These are phyloP conservation scores for Sebastes steindachneri DNA, from an alignment of 2,797 vertebrate species.

Conservation along the genomic window DNA sequence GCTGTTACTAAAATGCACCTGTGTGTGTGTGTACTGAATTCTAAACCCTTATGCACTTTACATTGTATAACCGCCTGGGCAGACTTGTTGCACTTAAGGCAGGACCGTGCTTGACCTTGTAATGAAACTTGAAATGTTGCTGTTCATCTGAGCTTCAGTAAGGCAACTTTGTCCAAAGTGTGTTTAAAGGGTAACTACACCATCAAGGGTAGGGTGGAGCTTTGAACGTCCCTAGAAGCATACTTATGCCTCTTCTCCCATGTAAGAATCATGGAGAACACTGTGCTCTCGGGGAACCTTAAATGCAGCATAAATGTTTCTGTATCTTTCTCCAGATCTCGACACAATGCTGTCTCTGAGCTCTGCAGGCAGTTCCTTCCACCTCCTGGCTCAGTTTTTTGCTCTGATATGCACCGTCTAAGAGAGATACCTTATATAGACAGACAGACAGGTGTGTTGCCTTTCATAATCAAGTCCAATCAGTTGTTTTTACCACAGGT, in stretches of 20 bases:
- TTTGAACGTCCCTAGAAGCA: too few relatives aligned
- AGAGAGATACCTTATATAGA: neutral
- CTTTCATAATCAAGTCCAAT: neutral
- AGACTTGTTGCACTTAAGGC: neutral
- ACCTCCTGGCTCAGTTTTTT: neutral
- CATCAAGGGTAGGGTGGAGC: too few relatives aligned
- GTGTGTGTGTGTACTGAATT: neutral
- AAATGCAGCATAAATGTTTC: neutral
- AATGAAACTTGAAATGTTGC: neutral
- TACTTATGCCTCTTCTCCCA: too few relatives aligned
- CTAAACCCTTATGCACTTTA: neutral
- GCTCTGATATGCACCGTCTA: neutral
- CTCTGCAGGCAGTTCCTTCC: neutral
- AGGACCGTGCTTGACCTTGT: neutral
- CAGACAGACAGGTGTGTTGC: neutral
- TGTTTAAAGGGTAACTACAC: neutral
- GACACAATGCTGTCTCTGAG: neutral
- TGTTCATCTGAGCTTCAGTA: neutral
- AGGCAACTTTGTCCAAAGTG: neutral
- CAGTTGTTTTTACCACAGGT: neutral
- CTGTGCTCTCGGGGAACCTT: neutral
- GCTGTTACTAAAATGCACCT: too few relatives aligned
- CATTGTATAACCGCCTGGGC: neutral
- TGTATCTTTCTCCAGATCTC: neutral
- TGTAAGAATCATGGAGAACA: neutral